Percentiles rank a stretch among this genome's conserved stretches.
Evolutionary conservation across 64 coral and sea anemone species (phyloP).

Genomic region (Orbicella faveolata): DNA sequence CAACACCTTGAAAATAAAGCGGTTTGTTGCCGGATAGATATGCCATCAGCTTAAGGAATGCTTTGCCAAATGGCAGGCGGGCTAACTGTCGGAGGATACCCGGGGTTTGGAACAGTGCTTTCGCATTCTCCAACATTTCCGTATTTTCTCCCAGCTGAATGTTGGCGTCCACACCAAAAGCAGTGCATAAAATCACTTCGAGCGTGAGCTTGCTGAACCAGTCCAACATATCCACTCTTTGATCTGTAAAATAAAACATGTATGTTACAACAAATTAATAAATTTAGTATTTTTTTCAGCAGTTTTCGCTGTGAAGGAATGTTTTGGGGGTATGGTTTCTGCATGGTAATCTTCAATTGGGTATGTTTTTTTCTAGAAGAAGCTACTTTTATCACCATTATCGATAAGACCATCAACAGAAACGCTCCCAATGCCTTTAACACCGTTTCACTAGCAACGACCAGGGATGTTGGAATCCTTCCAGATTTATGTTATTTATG

Average conservation of each 20-base stretch:
- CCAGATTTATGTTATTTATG: too few species aligned
- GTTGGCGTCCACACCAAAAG: conserved; percentile 63
- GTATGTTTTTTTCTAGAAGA: too few species aligned
- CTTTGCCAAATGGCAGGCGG: conserved; percentile 3
- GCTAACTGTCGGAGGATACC: background rate
- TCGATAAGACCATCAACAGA: too few species aligned
- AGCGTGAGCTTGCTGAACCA: conserved; percentile 61
- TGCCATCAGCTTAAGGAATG: background rate
- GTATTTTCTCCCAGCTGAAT: conserved; percentile 37
- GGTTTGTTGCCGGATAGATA: background rate
- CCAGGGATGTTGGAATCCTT: too few species aligned
- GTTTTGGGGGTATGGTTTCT: too few species aligned
- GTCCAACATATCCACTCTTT: conserved; percentile 59
- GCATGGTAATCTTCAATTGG: too few species aligned
- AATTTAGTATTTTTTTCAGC: too few species aligned
- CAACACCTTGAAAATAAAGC: conserved; percentile 15
- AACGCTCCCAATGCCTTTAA: too few species aligned
- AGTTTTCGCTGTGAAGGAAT: too few species aligned
- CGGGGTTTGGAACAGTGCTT: background rate
- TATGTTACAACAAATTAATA: too few species aligned
- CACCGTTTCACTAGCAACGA: too few species aligned
- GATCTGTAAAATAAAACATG: conserved; percentile 22
- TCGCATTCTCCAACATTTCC: background rate
- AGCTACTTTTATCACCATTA: too few species aligned
- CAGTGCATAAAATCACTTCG: conserved; percentile 62